phyloP scores from a whole-genome alignment of 2,113 vertebrate species.

The Albula goreensis region DNA sequence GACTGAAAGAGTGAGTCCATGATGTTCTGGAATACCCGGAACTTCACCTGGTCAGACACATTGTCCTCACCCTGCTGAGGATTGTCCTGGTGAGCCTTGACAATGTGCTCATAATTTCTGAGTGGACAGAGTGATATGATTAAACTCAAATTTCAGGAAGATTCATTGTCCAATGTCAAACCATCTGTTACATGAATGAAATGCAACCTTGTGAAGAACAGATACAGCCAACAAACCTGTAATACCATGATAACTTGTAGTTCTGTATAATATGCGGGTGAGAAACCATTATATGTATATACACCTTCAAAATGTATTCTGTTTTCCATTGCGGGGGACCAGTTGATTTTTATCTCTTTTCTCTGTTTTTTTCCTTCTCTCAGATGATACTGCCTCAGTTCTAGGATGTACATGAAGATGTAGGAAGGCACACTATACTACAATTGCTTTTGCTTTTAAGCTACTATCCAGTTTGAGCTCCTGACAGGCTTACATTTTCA shows the following conservation, averaged over 20 bases:
- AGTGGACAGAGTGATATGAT: neutral
- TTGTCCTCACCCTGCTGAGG: slow-evolving; percentile 86
- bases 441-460: no score
- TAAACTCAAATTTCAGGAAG: neutral
- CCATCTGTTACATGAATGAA: neutral
- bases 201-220: neutral
- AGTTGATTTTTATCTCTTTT: no score
- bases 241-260: neutral
- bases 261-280: no score
- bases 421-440: no score
- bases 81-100: slow-evolving; percentile 94
- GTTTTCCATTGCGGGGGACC: no score
- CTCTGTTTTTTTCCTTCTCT: no score
- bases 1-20: slow-evolving; percentile 97
- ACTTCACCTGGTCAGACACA: slow-evolving; percentile 94
- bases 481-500: slow-evolving; percentile 88
- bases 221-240: neutral
- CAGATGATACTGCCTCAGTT: no score
- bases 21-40: slow-evolving; percentile 93
- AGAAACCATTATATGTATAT: no score
- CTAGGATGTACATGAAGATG: no score
- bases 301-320: no score
- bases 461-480: neutral
- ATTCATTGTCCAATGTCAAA: neutral
- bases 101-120: slow-evolving; percentile 98